phyloP scores from a whole-genome alignment of 2,113 vertebrate species.

The Monopterus albus region DNA sequence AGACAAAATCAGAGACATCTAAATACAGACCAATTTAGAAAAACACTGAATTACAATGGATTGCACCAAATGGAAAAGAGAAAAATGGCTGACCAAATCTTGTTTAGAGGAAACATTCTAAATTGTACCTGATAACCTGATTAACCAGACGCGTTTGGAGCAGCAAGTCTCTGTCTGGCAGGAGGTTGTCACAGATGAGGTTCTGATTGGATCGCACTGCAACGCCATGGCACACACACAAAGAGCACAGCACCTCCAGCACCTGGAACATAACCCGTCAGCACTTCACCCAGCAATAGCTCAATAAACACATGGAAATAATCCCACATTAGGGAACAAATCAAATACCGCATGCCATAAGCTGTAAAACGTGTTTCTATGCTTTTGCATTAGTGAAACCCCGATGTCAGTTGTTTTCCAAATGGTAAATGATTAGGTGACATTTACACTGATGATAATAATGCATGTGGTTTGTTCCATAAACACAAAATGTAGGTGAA shows the following conservation, averaged over 20 bases:
- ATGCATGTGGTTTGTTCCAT: neutral
- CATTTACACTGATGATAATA: neutral
- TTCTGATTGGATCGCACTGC: constrained; percentile 95
- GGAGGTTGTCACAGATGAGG: constrained; percentile 93
- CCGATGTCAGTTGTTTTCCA: neutral
- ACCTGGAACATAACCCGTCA: constrained; percentile 83
- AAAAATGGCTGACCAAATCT: neutral
- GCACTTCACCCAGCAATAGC: constrained; percentile 23
- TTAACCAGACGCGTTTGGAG: constrained; percentile 93
- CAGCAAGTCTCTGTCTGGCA: constrained; percentile 91
- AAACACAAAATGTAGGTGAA: neutral
- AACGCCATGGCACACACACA: constrained; percentile 93
- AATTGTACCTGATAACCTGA: constrained; percentile 89
- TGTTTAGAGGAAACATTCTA: neutral
- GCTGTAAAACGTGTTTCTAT: neutral
- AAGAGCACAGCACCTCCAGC: constrained; percentile 92
- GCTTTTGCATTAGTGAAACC: neutral
- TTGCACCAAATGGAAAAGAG: neutral
- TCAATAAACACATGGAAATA: constrained; percentile 36
- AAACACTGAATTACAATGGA: neutral
- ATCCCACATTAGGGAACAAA: neutral
- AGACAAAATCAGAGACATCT: neutral
- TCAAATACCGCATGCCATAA: neutral
- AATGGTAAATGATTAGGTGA: neutral
- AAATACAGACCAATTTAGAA: neutral